Percentiles rank a stretch among this genome's conserved stretches.
Evolutionary conservation across 2,888 invertebrate species (phyloP).

Genomic region (Tetranychus truncatus): DNA sequence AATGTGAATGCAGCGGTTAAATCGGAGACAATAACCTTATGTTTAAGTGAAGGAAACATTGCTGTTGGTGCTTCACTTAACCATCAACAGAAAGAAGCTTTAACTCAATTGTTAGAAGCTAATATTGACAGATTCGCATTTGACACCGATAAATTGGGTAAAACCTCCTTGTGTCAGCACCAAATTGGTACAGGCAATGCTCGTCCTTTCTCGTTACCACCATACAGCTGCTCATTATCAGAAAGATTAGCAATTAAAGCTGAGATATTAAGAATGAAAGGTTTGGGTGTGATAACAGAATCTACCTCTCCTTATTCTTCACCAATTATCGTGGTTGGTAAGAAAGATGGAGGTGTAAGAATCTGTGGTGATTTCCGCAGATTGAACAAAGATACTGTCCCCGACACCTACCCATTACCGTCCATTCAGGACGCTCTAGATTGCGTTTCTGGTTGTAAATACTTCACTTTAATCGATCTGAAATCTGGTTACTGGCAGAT

Average conservation of each 20-base stretch:
- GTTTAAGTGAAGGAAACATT: too few relatives aligned
- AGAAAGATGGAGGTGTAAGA: neutral
- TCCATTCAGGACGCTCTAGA: neutral
- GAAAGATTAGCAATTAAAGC: neutral
- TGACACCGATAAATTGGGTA: too few relatives aligned
- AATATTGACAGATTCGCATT: too few relatives aligned
- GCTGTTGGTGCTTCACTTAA: too few relatives aligned
- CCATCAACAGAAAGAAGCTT: too few relatives aligned
- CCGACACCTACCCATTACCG: neutral
- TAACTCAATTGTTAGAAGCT: too few relatives aligned
- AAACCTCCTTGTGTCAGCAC: neutral
- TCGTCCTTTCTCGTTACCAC: neutral
- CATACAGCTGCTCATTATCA: neutral
- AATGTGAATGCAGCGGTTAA: neutral
- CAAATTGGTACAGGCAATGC: neutral
- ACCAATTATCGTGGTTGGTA: neutral
- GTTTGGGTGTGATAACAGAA: neutral
- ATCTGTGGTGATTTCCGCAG: neutral
- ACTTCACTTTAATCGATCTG: neutral
- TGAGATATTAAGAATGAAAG: neutral
- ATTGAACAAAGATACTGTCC: neutral
- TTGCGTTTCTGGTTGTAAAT: neutral
- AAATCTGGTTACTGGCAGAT: neutral
- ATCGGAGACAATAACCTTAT: too few relatives aligned
- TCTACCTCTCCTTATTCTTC: neutral